Conservation (phyloP, 2,888 invertebrate genomes). For the Catonia carolina region DNA sequence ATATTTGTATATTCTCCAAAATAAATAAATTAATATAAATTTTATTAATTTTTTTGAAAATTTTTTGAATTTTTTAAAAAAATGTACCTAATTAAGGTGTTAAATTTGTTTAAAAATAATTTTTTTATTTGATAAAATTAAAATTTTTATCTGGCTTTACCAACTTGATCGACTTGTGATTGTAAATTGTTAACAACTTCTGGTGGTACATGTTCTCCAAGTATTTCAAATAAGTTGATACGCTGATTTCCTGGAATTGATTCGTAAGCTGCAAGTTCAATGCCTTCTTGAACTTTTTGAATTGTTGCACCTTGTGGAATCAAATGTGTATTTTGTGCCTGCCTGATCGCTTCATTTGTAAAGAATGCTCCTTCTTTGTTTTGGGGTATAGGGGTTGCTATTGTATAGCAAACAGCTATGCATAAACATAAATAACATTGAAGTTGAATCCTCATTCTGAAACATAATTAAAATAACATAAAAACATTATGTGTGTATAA, state of each 20-base stretch:
- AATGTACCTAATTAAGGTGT: no score
- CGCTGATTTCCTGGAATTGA: slow-evolving; percentile 78
- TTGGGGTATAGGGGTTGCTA: slow-evolving; percentile 53
- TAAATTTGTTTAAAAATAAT: no score
- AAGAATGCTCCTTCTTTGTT: slow-evolving; percentile 72
- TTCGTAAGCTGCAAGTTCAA: slow-evolving; percentile 78
- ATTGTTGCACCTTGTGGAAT: slow-evolving; percentile 83
- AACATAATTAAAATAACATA: no score
- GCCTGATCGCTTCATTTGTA: slow-evolving; percentile 78
- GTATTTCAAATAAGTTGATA: slow-evolving; percentile 75
- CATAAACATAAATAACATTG: no score
- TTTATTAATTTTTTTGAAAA: no score
- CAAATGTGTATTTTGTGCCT: slow-evolving; percentile 76
- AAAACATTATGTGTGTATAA: no score
- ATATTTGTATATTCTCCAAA: no score
- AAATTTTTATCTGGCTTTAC: slow-evolving; percentile 40
- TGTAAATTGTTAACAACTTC: slow-evolving; percentile 86
- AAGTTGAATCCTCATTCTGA: no score
- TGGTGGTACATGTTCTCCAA: slow-evolving; percentile 77
- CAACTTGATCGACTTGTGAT: slow-evolving; percentile 76
- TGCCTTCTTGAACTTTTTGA: slow-evolving; percentile 71
- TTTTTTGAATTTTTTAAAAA: no score
- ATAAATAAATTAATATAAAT: no score
- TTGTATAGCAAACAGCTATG: no score
- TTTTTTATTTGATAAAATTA: no score